A percentile compares a stretch with the other conserved stretches of the same genome.
Evolutionary conservation across 2,113 vertebrate genomes (phyloP).

Genomic region (Erinaceus europaeus): DNA sequence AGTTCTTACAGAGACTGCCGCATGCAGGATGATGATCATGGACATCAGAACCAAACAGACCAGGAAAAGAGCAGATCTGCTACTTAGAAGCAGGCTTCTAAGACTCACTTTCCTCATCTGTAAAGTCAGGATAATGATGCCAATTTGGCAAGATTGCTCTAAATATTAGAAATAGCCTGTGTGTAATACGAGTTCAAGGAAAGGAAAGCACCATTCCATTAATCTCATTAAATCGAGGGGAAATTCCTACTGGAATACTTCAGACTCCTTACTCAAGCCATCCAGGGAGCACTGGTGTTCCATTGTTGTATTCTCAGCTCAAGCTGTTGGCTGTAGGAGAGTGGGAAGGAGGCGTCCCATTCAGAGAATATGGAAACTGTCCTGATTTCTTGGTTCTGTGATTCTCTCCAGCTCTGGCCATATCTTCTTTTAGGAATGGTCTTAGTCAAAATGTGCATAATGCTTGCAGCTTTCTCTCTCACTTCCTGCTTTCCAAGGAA

Average conservation of each 20-base stretch:
- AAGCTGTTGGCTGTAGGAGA: fast-evolving
- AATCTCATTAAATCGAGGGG: not conserved
- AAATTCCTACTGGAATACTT: not conserved
- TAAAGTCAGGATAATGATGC: not conserved
- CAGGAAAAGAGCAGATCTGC: not conserved
- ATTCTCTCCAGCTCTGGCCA: not conserved
- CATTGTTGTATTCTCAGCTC: not conserved
- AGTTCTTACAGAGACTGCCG: not conserved
- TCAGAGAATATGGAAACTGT: not conserved
- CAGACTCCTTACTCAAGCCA: not conserved
- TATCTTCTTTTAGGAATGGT: not conserved
- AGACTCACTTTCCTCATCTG: not conserved
- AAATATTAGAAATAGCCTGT: not conserved
- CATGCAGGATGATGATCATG: not conserved
- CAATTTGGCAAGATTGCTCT: not conserved
- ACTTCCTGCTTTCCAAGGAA: not conserved
- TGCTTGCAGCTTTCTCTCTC: not conserved
- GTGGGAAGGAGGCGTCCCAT: not conserved
- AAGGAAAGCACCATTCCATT: not conserved
- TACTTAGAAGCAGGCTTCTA: not conserved
- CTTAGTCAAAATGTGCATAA: fast-evolving
- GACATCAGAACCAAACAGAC: not conserved
- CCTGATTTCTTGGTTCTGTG: not conserved
- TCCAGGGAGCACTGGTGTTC: not conserved
- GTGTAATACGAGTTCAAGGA: not conserved